Evolutionary conservation across 2,113 vertebrate genomes (phyloP).

Genomic region (Rousettus leschenaultii): DNA sequence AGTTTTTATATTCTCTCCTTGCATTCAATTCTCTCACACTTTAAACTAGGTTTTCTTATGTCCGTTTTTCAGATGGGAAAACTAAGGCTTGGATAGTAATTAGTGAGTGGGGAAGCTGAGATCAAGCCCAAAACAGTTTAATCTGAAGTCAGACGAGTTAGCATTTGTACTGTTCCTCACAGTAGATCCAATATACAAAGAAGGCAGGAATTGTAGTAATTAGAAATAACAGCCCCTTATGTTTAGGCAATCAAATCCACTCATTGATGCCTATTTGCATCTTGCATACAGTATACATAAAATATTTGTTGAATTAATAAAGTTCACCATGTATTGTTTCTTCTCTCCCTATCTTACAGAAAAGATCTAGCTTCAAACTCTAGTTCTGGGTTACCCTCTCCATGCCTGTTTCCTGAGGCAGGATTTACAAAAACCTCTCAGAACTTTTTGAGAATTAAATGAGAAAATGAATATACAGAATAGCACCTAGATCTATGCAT

Average conservation of each 20-base stretch:
- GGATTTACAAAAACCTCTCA: neutral
- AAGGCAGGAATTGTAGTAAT: neutral
- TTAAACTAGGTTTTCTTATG: neutral
- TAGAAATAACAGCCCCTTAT: neutral
- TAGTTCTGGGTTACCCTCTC: neutral
- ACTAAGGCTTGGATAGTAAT: neutral
- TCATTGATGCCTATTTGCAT: neutral
- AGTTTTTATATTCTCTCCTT: neutral
- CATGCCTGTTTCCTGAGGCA: neutral
- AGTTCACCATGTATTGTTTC: neutral
- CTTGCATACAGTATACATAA: neutral
- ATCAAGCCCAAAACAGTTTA: neutral
- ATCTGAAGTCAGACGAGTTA: neutral
- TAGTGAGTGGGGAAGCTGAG: neutral
- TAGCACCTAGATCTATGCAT: neutral
- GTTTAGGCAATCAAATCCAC: neutral
- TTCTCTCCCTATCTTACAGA: neutral
- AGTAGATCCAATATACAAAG: neutral
- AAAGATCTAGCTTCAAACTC: neutral
- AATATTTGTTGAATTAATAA: neutral
- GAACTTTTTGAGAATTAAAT: neutral
- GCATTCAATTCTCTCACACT: neutral
- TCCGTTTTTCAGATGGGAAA: slow-evolving; percentile 19
- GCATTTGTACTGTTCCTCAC: neutral
- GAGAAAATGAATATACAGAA: neutral